These are phyloP conservation scores for Leptodactylus fuscus DNA, from an alignment of 2,113 vertebrate species.

Conservation along the genomic window DNA sequence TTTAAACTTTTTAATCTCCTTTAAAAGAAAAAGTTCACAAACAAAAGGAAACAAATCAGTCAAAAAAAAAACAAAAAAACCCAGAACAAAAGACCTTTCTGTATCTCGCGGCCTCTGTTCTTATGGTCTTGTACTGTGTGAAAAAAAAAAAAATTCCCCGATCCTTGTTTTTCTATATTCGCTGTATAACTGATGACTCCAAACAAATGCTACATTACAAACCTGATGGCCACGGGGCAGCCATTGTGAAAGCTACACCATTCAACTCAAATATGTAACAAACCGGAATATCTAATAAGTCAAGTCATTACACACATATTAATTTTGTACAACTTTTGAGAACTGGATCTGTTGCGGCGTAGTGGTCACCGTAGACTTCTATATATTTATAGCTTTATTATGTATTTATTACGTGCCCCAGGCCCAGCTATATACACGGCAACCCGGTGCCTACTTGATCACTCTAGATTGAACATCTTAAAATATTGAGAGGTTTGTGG, in stretches of 20 bases:
- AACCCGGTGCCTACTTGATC: constrained; percentile 49
- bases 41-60: background rate
- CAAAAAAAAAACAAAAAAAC: too few relatives aligned
- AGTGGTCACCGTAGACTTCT: constrained; percentile 50
- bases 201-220: constrained; percentile 29
- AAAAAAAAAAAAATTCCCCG: background rate
- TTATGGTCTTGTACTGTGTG: background rate
- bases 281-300: constrained; percentile 52
- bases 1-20: background rate
- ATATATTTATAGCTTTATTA: constrained; percentile 60
- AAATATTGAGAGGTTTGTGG: constrained; percentile 59
- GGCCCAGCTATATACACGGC: constrained; percentile 43
- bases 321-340: constrained; percentile 50
- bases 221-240: constrained; percentile 30
- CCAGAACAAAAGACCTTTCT: background rate
- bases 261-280: constrained; percentile 55
- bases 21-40: background rate
- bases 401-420: constrained; percentile 58
- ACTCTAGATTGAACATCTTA: constrained; percentile 57
- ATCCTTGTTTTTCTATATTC: background rate
- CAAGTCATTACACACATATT: constrained; percentile 44
- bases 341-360: constrained; percentile 41
- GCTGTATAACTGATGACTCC: constrained; percentile 29
- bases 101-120: background rate
- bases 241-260: background rate